phyloP scores from a whole-genome alignment of 2,113 vertebrate species.

The Lates calcarifer region DNA sequence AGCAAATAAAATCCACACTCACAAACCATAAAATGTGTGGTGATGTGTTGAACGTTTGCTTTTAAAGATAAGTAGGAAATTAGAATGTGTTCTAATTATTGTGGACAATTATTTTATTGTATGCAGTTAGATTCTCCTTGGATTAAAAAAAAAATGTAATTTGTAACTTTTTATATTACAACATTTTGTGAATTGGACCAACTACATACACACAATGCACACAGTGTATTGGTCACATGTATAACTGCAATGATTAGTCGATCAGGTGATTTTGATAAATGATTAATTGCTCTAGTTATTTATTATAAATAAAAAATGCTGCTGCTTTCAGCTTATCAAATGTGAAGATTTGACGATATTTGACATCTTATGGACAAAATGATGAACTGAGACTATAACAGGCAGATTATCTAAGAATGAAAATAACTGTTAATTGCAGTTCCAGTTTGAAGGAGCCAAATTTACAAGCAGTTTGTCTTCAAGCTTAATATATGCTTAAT shows the following conservation, averaged over 20 bases:
- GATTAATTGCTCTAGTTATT: neutral
- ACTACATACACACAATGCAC: neutral
- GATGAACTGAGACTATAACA: neutral
- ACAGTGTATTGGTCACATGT: neutral
- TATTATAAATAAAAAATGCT: neutral
- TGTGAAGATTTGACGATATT: too few relatives aligned
- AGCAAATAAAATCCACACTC: slow-evolving; percentile 6
- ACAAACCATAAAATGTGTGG: neutral
- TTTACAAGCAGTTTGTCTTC: slow-evolving; percentile 5
- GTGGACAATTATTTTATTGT: neutral
- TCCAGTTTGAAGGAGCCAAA: neutral
- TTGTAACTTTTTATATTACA: neutral
- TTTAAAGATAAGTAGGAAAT: neutral
- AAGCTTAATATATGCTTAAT: neutral
- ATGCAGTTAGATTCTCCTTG: too few relatives aligned
- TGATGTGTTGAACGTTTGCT: neutral
- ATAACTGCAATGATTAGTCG: neutral
- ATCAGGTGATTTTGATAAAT: neutral
- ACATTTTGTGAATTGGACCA: neutral
- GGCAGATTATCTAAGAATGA: neutral
- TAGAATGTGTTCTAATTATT: neutral
- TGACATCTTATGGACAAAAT: neutral
- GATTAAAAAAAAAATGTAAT: neutral
- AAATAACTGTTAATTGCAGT: neutral
- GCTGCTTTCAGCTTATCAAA: neutral